A percentile compares a stretch with the other conserved stretches of the same genome.
These are phyloP conservation scores for Prunella himalayana DNA, from an alignment of 2,113 vertebrate species.

Conservation along the genomic window DNA sequence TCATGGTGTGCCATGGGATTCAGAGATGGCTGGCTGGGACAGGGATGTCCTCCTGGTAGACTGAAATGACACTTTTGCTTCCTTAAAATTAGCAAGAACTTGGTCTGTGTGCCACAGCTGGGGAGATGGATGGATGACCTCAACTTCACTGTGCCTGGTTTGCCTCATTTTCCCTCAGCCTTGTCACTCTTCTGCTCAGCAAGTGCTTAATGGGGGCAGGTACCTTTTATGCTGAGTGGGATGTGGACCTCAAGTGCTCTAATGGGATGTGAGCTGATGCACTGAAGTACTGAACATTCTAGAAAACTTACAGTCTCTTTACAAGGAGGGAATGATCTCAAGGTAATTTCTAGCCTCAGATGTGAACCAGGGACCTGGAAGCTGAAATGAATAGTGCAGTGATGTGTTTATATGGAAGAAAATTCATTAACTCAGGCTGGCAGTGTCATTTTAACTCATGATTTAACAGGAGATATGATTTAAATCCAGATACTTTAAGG, in stretches of 20 bases:
- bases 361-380: neutral
- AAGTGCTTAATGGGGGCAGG: neutral
- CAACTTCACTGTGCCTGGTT: fast-evolving
- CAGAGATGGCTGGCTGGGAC: neutral
- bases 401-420: conserved; percentile 14
- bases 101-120: fast-evolving
- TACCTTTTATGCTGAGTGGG: neutral
- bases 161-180: neutral
- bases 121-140: neutral
- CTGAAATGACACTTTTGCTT: neutral
- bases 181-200: neutral
- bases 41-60: neutral
- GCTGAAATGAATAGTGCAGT: neutral
- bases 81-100: neutral
- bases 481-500: neutral
- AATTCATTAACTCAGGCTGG: neutral
- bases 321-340: neutral
- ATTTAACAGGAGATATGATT: neutral
- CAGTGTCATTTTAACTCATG: neutral
- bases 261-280: neutral
- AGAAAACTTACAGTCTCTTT: neutral
- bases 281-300: neutral
- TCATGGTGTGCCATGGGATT: neutral
- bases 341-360: neutral
- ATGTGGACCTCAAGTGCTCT: neutral